These are phyloP conservation scores for Drosophila demipolita DNA, from an alignment of 2,888 invertebrate species.

Conservation along the genomic window DNA sequence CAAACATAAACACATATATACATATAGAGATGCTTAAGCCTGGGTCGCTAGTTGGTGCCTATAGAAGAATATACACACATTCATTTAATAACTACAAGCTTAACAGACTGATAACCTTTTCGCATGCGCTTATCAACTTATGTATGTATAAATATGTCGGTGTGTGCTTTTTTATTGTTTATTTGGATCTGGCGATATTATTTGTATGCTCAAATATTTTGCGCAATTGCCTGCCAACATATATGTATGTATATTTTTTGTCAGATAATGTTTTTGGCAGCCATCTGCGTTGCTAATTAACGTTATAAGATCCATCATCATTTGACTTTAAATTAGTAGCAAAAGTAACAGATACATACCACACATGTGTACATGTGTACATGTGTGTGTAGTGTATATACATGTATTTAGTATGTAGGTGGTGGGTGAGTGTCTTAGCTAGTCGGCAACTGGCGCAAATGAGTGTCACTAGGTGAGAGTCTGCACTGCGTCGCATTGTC, in stretches of 20 bases:
- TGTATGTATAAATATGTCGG: constrained; percentile 1
- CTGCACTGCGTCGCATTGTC: constrained; percentile 62
- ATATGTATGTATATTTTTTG: constrained; percentile 5
- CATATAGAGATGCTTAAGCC: neutral
- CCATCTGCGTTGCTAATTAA: constrained; percentile 48
- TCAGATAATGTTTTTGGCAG: constrained; percentile 58
- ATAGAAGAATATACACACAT: constrained; percentile 5
- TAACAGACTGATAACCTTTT: constrained; percentile 46
- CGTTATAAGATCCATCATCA: constrained; percentile 33
- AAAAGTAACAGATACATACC: constrained; percentile 34
- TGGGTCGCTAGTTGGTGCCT: constrained; percentile 23
- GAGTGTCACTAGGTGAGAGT: constrained; percentile 80
- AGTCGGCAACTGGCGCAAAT: constrained; percentile 61
- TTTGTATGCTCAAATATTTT: constrained; percentile 55
- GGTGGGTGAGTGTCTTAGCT: constrained; percentile 37
- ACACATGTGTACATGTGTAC: constrained; percentile 5
- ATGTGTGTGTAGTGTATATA: neutral
- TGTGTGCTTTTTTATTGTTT: constrained; percentile 6
- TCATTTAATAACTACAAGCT: constrained; percentile 32
- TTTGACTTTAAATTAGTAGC: constrained; percentile 65
- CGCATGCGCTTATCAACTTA: constrained; percentile 48
- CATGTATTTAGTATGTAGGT: constrained; percentile 17
- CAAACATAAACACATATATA: neutral
- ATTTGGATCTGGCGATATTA: constrained; percentile 16
- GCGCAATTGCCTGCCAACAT: constrained; percentile 57